phyloP scores from a whole-genome alignment of 2,888 invertebrate species.

The Archips crataeganus region DNA sequence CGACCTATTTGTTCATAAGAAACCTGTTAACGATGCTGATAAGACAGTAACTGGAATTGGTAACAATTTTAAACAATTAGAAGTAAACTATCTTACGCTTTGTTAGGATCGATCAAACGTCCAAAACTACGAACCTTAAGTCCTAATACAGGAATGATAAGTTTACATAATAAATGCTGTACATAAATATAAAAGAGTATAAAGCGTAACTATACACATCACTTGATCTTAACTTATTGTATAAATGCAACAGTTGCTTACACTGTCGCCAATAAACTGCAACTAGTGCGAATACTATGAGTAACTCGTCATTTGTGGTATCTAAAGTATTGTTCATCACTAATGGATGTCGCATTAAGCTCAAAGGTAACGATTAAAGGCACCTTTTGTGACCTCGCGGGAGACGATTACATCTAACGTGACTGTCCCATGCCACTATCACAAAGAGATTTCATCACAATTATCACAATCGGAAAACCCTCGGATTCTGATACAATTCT shows the following conservation, averaged over 20 bases:
- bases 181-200: slow-evolving; percentile 69
- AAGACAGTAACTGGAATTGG: slow-evolving; percentile 80
- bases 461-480: slow-evolving; percentile 79
- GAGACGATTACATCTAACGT: slow-evolving; percentile 78
- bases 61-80: slow-evolving; percentile 74
- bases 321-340: slow-evolving; percentile 54
- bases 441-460: slow-evolving; percentile 82
- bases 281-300: slow-evolving; percentile 71
- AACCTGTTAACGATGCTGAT: slow-evolving; percentile 34
- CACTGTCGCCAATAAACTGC: slow-evolving; percentile 63
- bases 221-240: slow-evolving; percentile 74
- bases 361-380: slow-evolving; percentile 72
- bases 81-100: slow-evolving; percentile 29
- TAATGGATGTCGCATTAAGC: slow-evolving; percentile 52
- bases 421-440: slow-evolving; percentile 82
- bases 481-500: slow-evolving; percentile 62
- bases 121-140: slow-evolving; percentile 49
- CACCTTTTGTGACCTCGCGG: slow-evolving; percentile 62
- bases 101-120: slow-evolving; percentile 47
- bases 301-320: slow-evolving; percentile 66
- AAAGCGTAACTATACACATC: slow-evolving; percentile 77
- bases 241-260: slow-evolving; percentile 79
- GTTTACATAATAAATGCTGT: slow-evolving; percentile 78
- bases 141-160: slow-evolving; percentile 75
- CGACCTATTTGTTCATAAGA: slow-evolving; percentile 50